Evolutionary conservation across 2,888 invertebrate genomes (phyloP), one percentile per base, ranked within the genome.

Genomic region (Pherbina coryleti): DNA sequence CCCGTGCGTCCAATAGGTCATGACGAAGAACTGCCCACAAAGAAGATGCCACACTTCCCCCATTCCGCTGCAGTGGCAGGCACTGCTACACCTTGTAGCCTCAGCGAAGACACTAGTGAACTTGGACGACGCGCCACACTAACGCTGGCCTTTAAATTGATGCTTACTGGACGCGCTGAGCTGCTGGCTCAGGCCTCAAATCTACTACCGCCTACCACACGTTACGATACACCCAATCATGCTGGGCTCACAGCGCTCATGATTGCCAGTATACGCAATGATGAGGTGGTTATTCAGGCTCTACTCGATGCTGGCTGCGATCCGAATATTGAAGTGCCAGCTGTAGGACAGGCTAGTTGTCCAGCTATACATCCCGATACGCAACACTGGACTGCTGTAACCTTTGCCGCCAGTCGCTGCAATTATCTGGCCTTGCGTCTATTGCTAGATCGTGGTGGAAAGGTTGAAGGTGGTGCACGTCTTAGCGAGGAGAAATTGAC

Each of bases 381-480:
- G 0, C 94, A 94, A 82, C 93, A 94, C 84, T 97, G 97, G 97
- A 97, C 97, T 0, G 96, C 97, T 0, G 90, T 97, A 19, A 96
- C 96, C 51, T 97, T 96, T 89, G 95, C 96, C 1, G 91, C 92
- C 22, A 91, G 92, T 60, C 88, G 90, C 44, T 91, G 92, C 75
- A 92, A 92, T 51, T 90, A 90, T 78, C 90, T 91, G 83, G 93
- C 94, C 9, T 91, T 94, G 72, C 91, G 94, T 76, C 91, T 95
- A 75, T 90, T 96, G 31, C 90, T 97, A 76, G 95, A 96, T 79
- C 92, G 94, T 25, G 96, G 96, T 1, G 97, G 96, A 0, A 91
- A 94, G 71, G 95, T 96, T 0, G 97, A 97, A 89, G 97, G 97
- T 0, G 96, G 96, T 0, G 95, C 95, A 0, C 92, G 94, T 4